These are phyloP conservation scores for Anthoscopus minutus DNA, from an alignment of 2,113 vertebrate genomes.

Conservation along the genomic window DNA sequence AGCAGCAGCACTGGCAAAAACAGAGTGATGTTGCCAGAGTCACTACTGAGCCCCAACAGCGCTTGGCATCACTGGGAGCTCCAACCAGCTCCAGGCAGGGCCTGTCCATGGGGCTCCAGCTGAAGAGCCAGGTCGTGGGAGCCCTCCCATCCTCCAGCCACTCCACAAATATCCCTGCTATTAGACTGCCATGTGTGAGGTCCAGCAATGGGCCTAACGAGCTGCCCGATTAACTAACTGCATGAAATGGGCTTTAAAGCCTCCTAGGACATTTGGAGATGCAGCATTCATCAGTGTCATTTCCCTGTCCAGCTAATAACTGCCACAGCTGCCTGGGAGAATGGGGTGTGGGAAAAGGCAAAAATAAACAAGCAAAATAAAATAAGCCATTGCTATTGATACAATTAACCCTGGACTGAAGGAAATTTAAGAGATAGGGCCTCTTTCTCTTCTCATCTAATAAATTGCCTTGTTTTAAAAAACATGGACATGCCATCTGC, in stretches of 20 bases:
- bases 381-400: background rate
- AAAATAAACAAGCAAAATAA: background rate
- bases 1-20: background rate
- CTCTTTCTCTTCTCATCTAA: constrained; percentile 55
- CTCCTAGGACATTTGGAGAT: constrained; percentile 1
- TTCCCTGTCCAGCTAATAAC: constrained; percentile 27
- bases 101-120: fast-evolving
- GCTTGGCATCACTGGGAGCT: fast-evolving
- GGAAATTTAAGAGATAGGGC: constrained; percentile 21
- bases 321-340: constrained; percentile 18
- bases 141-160: background rate
- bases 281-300: constrained; percentile 18
- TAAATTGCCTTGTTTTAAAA: constrained; percentile 57
- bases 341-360: background rate
- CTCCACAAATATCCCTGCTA: background rate
- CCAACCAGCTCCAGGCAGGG: fast-evolving
- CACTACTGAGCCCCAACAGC: fast-evolving
- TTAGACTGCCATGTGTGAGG: background rate
- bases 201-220: background rate
- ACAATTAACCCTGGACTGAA: constrained; percentile 52
- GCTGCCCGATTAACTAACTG: background rate
- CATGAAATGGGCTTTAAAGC: constrained; percentile 27
- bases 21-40: fast-evolving
- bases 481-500: background rate
- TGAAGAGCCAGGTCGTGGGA: background rate